These are phyloP conservation scores for Oncorhynchus kisutch DNA, from an alignment of 2,113 vertebrate species.

Conservation along the genomic window DNA sequence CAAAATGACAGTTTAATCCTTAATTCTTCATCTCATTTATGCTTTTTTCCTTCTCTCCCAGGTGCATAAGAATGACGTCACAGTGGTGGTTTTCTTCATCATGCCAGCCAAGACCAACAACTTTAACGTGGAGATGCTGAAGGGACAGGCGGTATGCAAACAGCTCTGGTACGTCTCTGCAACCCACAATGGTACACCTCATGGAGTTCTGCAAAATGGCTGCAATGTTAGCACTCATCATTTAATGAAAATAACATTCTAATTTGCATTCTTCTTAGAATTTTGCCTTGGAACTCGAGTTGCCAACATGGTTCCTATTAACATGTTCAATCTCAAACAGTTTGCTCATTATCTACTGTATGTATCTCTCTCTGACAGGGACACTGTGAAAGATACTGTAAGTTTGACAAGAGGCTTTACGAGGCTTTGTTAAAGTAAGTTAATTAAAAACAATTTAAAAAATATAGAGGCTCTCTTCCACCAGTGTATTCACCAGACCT, in stretches of 20 bases:
- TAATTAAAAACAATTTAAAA: no score
- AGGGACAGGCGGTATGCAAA: constrained; percentile 93
- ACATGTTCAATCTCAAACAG: no score
- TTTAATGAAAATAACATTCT: no score
- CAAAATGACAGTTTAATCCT: background rate
- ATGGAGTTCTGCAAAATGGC: no score
- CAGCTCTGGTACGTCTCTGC: constrained; percentile 85
- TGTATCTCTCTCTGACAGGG: constrained; percentile 71
- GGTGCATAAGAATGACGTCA: constrained; percentile 89
- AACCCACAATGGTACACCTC: no score
- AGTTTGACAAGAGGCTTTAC: constrained; percentile 92
- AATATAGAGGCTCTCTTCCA: background rate
- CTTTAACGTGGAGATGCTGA: constrained; percentile 96
- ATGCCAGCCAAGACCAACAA: constrained; percentile 98
- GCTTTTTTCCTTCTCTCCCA: constrained; percentile 41
- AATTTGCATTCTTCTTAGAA: no score
- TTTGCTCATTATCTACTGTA: background rate
- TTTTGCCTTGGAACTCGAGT: no score
- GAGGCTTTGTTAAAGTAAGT: constrained; percentile 88
- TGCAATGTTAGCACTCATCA: no score
- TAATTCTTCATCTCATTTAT: background rate
- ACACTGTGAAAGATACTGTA: constrained; percentile 90
- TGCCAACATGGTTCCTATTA: no score
- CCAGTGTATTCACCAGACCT: background rate
- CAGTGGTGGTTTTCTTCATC: constrained; percentile 94